phyloP scores from a whole-genome alignment of 2,888 invertebrate genomes.

The Eristalis arbustorum region DNA sequence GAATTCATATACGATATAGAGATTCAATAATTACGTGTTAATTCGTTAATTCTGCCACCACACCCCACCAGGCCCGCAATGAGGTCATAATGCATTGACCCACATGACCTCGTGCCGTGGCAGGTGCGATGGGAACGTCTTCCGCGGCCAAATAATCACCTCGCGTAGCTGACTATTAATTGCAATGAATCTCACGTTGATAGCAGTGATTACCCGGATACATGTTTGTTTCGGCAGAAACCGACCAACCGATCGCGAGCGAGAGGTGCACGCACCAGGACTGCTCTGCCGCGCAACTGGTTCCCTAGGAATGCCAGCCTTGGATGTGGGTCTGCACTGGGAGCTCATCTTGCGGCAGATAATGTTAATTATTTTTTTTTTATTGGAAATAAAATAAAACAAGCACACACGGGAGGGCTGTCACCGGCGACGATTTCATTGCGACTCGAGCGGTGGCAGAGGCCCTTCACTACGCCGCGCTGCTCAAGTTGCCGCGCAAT shows the following conservation, averaged over 20 bases:
- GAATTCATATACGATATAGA: slow-evolving; percentile 20
- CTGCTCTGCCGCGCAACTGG: not conserved
- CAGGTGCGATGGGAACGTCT: not conserved
- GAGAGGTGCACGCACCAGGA: not conserved
- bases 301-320: not conserved
- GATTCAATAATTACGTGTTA: slow-evolving; percentile 52
- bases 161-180: not conserved
- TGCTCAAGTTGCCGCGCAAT: slow-evolving; percentile 53
- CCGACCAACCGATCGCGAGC: not conserved
- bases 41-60: slow-evolving; percentile 11
- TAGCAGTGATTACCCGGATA: not conserved
- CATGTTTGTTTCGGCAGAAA: not conserved
- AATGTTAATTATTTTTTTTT: not conserved
- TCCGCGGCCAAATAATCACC: not conserved
- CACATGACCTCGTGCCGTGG: not conserved
- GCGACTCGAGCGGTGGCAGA: not conserved
- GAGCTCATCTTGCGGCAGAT: not conserved
- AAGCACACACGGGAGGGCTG: not conserved
- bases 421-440: not conserved
- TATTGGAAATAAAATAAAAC: not conserved
- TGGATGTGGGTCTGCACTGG: not conserved
- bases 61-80: not conserved
- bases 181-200: not conserved
- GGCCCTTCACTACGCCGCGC: slow-evolving; percentile 35
- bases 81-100: not conserved